Base-by-base conservation (phyloP, 2,888 invertebrate genomes). In the Eupithecia subfuscata region DNA sequence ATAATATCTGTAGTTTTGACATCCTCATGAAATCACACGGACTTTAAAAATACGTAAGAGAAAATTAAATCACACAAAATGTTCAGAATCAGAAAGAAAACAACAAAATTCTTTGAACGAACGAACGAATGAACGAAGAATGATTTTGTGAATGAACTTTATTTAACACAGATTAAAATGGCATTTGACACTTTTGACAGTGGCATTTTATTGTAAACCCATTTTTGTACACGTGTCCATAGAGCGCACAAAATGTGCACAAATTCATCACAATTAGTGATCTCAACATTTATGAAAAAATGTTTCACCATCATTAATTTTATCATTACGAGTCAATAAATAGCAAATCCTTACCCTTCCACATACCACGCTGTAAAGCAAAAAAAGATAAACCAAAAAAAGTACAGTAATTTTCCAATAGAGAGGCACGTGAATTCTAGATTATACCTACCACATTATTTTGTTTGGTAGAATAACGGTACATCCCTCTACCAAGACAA, bases 391-490 rank as follows among this genome's bases (percentile, higher is more conserved):
- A 60, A 22, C 11, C 22, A 22, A 22, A 9, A n/a, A 52, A 18
- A 52, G n/a, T 8, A 52, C 8, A 22, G 22, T 56, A 22, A 22
- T 11, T 12, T 56, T 56, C 9, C 7, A 48, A 18, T 0, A 60
- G 4, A 25, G 6, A 25, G 22, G 64, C 34, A 64, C 64, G n/a
- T n/a, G 18, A 64, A 34, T 18, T 68, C 25, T 25, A 43, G 3
- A 43, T 43, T 43, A 12, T 14, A 14, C 14, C 43, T 14, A 14
- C 14, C 43, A 34, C 30, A 34, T 34, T 30, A 9, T 12, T 34
- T 64, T 34, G 34, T 60, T 71, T 52, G 76, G 74, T n/a, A 34
- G 71, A 73, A 75, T 80, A 80, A 80, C 80, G 78, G 79, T 79
- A 79, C 70, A 40, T 73, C 70, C 74, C 73, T 67, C 72, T 64